Evolutionary conservation across 1,140 invertebrate genomes (phyloP).

Genomic region (Zophobas atratus): DNA sequence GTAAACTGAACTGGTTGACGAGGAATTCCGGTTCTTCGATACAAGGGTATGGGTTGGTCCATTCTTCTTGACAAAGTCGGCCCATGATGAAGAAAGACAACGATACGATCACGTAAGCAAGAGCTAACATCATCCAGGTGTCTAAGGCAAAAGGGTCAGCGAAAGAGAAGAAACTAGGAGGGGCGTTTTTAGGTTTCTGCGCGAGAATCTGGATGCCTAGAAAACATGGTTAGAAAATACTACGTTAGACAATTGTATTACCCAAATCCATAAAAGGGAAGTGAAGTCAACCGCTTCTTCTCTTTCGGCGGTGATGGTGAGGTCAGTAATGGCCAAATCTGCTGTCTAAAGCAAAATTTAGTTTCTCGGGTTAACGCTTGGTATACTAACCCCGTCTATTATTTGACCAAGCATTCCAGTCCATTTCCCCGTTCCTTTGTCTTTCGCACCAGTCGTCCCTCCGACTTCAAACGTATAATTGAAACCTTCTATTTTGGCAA

Average conservation of each 20-base stretch:
- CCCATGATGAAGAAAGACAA: constrained; percentile 82
- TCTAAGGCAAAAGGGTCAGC: constrained; percentile 85
- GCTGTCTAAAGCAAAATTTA: constrained; percentile 67
- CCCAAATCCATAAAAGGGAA: constrained; percentile 92
- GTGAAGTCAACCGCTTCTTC: constrained; percentile 92
- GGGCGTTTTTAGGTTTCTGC: constrained; percentile 78
- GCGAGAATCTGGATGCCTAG: constrained; percentile 83
- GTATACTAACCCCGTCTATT: constrained; percentile 71
- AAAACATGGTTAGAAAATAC: constrained; percentile 13
- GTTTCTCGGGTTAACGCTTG: no score
- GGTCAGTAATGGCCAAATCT: constrained; percentile 90
- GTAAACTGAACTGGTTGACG: constrained; percentile 80
- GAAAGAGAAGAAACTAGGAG: constrained; percentile 85
- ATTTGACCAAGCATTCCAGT: constrained; percentile 89
- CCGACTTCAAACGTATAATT: constrained; percentile 81
- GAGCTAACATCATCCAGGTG: constrained; percentile 84
- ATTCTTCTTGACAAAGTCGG: constrained; percentile 81
- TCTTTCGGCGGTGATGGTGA: constrained; percentile 90
- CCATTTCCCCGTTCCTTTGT: constrained; percentile 81
- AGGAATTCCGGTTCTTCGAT: constrained; percentile 78
- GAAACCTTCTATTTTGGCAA: constrained; percentile 81
- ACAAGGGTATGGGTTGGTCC: constrained; percentile 85
- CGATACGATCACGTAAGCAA: constrained; percentile 81
- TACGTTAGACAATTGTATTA: constrained; percentile 54
- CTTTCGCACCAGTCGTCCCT: constrained; percentile 84